phyloP scores from a whole-genome alignment of 2,888 invertebrate genomes.

The Laspeyria flexula region DNA sequence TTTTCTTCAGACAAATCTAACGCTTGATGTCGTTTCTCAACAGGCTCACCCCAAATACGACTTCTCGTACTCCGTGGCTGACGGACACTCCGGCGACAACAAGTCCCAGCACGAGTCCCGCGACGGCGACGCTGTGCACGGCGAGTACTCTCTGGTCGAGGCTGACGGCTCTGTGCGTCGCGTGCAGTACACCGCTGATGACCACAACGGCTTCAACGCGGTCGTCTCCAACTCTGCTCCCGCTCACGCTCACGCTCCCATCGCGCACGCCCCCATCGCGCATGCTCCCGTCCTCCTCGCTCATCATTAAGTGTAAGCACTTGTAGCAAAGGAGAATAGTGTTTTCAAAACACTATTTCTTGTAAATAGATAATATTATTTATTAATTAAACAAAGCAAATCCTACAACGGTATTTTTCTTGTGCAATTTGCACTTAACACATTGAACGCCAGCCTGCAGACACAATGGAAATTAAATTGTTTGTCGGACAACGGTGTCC shows the following conservation, averaged over 20 bases:
- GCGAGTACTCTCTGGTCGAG: conserved; percentile 75
- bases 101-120: conserved; percentile 86
- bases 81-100: conserved; percentile 86
- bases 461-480: too few species aligned
- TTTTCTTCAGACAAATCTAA: neutral
- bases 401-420: neutral
- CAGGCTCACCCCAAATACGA: conserved; percentile 85
- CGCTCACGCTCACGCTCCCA: conserved; percentile 45
- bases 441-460: too few species aligned
- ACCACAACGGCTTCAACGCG: conserved; percentile 78
- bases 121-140: conserved; percentile 87
- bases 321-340: conserved; percentile 12
- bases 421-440: too few species aligned
- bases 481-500: too few species aligned
- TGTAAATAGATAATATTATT: conserved; percentile 29
- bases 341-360: conserved; percentile 34
- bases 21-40: conserved; percentile 3
- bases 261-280: conserved; percentile 47
- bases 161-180: conserved; percentile 84
- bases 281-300: conserved; percentile 54
- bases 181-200: conserved; percentile 84
- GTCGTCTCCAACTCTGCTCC: conserved; percentile 71
- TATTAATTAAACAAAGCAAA: conserved; percentile 2
- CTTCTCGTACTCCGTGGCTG: conserved; percentile 85
- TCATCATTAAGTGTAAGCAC: conserved; percentile 52